Conservation (phyloP, 2,113 vertebrate genomes). For the Chlamydotis undulata region DNA sequence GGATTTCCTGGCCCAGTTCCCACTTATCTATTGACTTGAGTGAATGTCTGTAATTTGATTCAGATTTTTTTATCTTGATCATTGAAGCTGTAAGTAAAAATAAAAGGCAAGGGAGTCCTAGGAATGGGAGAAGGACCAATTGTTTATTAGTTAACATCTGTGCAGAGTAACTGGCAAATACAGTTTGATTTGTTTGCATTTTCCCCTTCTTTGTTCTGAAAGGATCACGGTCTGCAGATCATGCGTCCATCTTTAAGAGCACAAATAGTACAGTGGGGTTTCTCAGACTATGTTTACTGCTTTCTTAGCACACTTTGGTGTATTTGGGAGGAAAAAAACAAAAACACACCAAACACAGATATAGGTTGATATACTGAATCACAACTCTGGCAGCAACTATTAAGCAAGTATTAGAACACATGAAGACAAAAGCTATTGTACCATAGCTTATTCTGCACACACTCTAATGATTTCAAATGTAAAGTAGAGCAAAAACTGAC, state of each 20-base stretch:
- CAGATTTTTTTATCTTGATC: not conserved
- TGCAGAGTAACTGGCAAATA: not conserved
- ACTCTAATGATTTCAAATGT: not conserved
- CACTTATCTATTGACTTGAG: not conserved
- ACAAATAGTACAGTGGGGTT: not conserved
- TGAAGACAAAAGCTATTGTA: not conserved
- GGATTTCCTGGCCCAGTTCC: not conserved
- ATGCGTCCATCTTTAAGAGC: not conserved
- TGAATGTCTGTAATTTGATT: not conserved
- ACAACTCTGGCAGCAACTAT: not conserved
- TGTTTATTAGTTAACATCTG: not conserved
- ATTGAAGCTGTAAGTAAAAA: not conserved
- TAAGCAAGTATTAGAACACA: not conserved
- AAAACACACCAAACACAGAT: fast-evolving
- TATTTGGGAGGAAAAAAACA: not conserved
- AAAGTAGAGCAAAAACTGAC: not conserved
- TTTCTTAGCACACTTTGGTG: not conserved
- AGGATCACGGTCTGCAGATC: not conserved
- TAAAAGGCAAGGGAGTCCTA: not conserved
- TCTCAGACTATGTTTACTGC: not conserved
- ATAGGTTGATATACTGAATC: not conserved
- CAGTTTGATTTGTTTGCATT: not conserved
- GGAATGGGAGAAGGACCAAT: not conserved
- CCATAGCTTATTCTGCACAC: not conserved
- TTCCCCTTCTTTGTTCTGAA: not conserved